Evolutionary conservation across 2,113 vertebrate species (phyloP), one percentile per base, ranked within the genome.

Genomic region (Tragelaphus imberbis): DNA sequence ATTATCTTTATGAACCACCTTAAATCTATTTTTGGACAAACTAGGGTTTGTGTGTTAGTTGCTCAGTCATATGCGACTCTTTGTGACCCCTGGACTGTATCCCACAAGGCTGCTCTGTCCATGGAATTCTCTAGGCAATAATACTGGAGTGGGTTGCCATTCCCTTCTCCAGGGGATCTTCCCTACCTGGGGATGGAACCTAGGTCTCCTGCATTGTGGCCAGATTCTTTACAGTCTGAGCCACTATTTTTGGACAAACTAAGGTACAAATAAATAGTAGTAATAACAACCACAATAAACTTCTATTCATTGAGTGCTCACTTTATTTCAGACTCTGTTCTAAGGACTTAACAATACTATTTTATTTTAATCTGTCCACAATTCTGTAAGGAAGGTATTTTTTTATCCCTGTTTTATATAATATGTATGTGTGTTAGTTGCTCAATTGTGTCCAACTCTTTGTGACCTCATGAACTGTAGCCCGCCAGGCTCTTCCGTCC

Each of bases 21-120:
- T 87, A 82, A 58, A 87, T 91, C 44, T 84, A 77, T 55, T 93
- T 93, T 59, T 77, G 47, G 77, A 61, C 25, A 88, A 89, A 55
- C 2, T 40, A 71, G 15, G 30, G 36, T 77, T 40, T 77, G 12
- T 77, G 71, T 44, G 36, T 77, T 44, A 27, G 23, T 77, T 44
- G 40, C 23, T 77, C 23, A 77, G 40, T 77, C 71, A 44, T 27
- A 44, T 27, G 11, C 44, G 36, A 77, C 71, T 44, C 12, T 25
- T 25, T 44, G 40, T 44, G 71, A 77, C 23, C 40, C 71, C 40
- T 27, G 40, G 71, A 77, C 36, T 77, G 23, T 44, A 77, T 40
- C n/a, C n/a, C 0, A 2, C 68, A n/a, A 71, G 68, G 19, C 10
- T 71, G 19, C 36, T 13, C 71, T 44, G 36, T 25, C 23, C 71